Conservation (phyloP, 2,113 vertebrate genomes). For the Athene noctua region DNA sequence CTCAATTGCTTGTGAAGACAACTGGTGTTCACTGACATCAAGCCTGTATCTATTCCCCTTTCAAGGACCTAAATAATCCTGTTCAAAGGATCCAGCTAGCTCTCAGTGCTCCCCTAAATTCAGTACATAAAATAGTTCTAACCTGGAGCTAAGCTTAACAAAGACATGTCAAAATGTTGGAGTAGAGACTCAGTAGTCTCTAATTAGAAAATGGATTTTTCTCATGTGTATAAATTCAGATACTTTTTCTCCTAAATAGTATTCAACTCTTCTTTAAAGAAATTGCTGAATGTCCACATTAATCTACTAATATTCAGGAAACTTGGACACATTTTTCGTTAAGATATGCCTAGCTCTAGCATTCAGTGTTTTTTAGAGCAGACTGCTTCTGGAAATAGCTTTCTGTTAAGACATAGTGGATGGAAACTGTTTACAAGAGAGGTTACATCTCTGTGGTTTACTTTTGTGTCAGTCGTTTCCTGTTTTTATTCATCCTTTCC, state of each 20-base stretch:
- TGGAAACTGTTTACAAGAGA: background rate
- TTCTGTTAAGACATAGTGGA: background rate
- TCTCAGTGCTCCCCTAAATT: background rate
- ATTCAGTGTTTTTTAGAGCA: background rate
- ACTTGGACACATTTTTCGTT: background rate
- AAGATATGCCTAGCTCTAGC: background rate
- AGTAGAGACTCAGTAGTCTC: background rate
- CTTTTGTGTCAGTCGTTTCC: background rate
- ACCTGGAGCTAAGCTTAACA: background rate
- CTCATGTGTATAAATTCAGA: background rate
- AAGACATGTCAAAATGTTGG: background rate
- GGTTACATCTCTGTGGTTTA: background rate
- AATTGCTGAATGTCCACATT: background rate
- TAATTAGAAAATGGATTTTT: background rate
- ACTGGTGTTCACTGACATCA: background rate
- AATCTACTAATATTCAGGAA: background rate
- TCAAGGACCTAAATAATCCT: background rate
- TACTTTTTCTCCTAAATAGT: background rate
- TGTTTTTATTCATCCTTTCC: background rate
- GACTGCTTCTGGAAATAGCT: background rate
- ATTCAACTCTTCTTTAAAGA: background rate
- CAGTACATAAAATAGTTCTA: fast-evolving
- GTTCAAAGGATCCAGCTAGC: background rate
- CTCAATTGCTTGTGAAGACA: background rate
- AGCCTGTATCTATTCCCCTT: background rate